phyloP scores from a whole-genome alignment of 2,113 vertebrate species.

The Odocoileus virginianus region DNA sequence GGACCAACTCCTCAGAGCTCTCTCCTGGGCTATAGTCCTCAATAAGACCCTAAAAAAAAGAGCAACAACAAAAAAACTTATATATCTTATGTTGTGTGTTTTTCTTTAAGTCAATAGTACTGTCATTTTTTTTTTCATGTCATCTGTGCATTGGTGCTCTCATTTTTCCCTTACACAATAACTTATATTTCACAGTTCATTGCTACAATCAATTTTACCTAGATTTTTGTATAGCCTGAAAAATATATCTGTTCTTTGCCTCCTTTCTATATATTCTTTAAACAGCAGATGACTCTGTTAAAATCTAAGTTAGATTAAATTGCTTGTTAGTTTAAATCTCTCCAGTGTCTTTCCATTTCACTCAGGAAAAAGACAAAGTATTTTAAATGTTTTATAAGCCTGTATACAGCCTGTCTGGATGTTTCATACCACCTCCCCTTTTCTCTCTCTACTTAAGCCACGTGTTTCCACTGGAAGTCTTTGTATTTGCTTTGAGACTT shows the following conservation, averaged over 20 bases:
- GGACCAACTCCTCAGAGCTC: background rate
- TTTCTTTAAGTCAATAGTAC: background rate
- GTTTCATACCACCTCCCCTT: background rate
- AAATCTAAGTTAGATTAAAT: slow-evolving; percentile 18
- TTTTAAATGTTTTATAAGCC: background rate
- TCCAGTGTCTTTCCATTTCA: background rate
- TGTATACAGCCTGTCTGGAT: background rate
- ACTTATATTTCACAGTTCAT: background rate
- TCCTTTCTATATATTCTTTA: background rate
- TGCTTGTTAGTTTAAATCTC: background rate
- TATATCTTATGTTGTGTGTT: background rate
- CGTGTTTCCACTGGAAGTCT: background rate
- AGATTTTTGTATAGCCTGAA: background rate
- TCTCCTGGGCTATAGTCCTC: background rate
- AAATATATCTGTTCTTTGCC: background rate
- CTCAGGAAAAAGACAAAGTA: background rate
- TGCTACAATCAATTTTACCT: background rate
- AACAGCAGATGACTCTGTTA: background rate
- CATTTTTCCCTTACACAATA: background rate
- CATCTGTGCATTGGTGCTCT: background rate
- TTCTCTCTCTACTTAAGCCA: background rate
- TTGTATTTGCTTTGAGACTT: background rate
- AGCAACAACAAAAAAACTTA: background rate
- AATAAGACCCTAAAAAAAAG: background rate
- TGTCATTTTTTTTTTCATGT: background rate